Base-by-base conservation (phyloP, 2,113 vertebrate genomes). In the Charadrius vociferus region DNA sequence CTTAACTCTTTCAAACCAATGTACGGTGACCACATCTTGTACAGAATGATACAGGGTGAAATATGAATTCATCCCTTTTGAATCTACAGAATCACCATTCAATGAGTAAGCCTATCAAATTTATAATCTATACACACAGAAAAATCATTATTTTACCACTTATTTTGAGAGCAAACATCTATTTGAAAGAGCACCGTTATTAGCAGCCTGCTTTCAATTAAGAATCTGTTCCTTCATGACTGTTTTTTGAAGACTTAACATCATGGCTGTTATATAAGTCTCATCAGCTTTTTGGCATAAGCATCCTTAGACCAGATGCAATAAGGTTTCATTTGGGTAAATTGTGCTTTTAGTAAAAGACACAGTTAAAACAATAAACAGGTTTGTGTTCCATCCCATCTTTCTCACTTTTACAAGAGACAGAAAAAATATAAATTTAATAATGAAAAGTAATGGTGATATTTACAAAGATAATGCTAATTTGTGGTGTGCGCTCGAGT, bases 201-300 rank as follows among this genome's bases (percentile, higher is more conserved):
- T 97, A 96, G 66, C 87, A 95, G 84, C 78, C 93, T 96, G 89
- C 53, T 96, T 95, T 93, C 95, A 93, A 93, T 95, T 96, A 95
- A 93, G 94, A 93, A 87, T 94, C 95, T 96, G 94, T 90, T 97
- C 56, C 81, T 95, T 93, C 89, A 78, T 88, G 61, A 62, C 37
- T 80, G 17, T 47, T 95, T 96, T 94, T 87, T 96, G 32, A 95
- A 95, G 78, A 90, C 58, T 93, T 94, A 77, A 74, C 74, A 95
- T 91, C 81, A 82, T 66, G 84, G 32, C 50, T 88, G 61, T 90
- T 89, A 50, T 27, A 11, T 80, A 95, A 93, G 81, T 90, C 66
- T 85, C 84, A 86, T 96, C 70, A 73, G 66, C 49, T 91, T 95
- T 94, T 95, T 96, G 94, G 87, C 93, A 93, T 89, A 86, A 83